Evolutionary conservation across 2,797 vertebrate species (phyloP).

Genomic region (Steatocranus sp.): DNA sequence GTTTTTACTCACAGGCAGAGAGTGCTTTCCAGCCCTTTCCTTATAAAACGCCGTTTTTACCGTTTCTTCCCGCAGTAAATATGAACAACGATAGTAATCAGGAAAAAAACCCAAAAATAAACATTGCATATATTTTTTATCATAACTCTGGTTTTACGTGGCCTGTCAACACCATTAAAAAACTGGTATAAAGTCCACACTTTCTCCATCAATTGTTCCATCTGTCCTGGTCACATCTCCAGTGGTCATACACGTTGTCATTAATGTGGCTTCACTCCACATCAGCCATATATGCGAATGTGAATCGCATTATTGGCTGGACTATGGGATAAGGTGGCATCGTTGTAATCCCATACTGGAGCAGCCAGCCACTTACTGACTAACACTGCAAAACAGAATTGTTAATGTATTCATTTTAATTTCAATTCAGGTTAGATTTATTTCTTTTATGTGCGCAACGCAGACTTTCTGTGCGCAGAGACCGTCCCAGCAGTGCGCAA

Average conservation of each 20-base stretch:
- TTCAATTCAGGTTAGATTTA: neutral
- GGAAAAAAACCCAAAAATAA: rapidly evolving
- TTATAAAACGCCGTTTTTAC: neutral
- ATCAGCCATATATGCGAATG: neutral
- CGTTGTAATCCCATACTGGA: neutral
- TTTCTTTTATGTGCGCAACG: neutral
- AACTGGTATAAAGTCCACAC: neutral
- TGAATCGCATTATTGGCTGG: neutral
- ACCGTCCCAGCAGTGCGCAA: neutral
- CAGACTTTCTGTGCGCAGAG: neutral
- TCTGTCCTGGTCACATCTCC: neutral
- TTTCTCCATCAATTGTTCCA: rapidly evolving
- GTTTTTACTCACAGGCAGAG: neutral
- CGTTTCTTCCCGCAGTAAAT: rapidly evolving
- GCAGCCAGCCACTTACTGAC: neutral
- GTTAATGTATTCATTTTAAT: neutral
- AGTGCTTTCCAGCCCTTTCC: rapidly evolving
- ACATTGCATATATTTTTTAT: neutral
- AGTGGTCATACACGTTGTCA: rapidly evolving
- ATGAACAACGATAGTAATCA: rapidly evolving
- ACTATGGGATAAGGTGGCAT: neutral
- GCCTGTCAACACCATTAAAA: rapidly evolving
- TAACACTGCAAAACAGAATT: neutral
- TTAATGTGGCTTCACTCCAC: neutral
- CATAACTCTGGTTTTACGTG: neutral